These are phyloP conservation scores for Copidosoma aretas DNA, from an alignment of 2,888 invertebrate species.

Conservation along the genomic window DNA sequence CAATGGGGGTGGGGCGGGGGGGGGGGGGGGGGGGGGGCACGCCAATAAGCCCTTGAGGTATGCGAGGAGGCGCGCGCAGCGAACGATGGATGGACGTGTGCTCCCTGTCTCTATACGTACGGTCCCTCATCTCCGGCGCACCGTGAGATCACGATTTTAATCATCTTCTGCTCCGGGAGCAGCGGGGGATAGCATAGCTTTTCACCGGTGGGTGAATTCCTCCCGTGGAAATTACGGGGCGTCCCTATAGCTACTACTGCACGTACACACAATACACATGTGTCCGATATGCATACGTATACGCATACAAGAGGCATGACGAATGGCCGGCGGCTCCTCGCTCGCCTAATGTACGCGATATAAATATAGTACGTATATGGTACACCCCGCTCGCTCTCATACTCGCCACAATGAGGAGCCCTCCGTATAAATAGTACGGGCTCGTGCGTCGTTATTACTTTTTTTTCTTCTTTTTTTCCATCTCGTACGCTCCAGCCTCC, in stretches of 20 bases:
- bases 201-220: conserved; percentile 58
- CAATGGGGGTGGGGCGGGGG: no score
- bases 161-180: conserved; percentile 20
- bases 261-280: conserved; percentile 44
- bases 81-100: background rate
- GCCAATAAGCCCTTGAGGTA: conserved; percentile 43
- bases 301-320: no score
- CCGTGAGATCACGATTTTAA: conserved; percentile 45
- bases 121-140: conserved; percentile 3
- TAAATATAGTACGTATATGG: no score
- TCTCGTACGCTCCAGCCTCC: background rate
- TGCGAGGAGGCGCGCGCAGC: background rate
- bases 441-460: conserved; percentile 29
- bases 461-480: conserved; percentile 7
- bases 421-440: conserved; percentile 23
- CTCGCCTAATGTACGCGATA: no score
- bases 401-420: no score
- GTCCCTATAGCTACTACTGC: no score
- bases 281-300: no score
- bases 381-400: no score
- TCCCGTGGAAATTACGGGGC: conserved; percentile 58
- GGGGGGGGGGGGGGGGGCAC: conserved; percentile 50
- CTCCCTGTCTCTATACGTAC: background rate
- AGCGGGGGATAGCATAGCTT: conserved; percentile 40
- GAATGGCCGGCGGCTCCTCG: no score